Percentiles rank a stretch among this genome's conserved stretches.
Conservation (phyloP, 2,113 vertebrate species). For the Puntigrus tetrazona region DNA sequence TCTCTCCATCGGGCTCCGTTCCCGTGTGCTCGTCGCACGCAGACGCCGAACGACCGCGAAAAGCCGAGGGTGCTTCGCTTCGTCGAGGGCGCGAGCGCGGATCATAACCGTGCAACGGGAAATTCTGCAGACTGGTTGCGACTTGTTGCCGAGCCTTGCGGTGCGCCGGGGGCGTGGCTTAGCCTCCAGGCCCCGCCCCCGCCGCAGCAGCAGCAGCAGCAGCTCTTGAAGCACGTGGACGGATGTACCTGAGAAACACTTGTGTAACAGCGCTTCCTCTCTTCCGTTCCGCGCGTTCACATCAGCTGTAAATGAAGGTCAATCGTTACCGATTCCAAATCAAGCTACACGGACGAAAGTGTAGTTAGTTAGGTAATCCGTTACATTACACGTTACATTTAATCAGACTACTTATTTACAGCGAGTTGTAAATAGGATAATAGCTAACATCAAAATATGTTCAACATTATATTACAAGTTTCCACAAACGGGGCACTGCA, state of each 20-base stretch:
- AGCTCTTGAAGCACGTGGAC: background rate
- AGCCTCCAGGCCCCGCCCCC: background rate
- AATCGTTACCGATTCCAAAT: too few relatives aligned
- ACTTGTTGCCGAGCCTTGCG: constrained; percentile 39
- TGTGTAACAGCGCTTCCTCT: background rate
- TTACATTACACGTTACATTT: too few relatives aligned
- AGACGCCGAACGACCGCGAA: background rate
- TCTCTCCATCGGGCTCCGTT: background rate
- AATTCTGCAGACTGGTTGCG: constrained; percentile 8
- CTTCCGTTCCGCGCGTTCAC: background rate
- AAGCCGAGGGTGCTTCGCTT: background rate
- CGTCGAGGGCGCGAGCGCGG: background rate
- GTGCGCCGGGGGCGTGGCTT: background rate
- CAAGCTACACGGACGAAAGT: too few relatives aligned
- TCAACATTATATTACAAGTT: too few relatives aligned
- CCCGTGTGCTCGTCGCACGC: background rate
- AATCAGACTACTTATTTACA: too few relatives aligned
- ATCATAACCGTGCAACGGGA: background rate
- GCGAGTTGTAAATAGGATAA: too few relatives aligned
- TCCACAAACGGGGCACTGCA: too few relatives aligned
- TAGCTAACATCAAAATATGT: too few relatives aligned
- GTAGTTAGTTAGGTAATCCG: too few relatives aligned
- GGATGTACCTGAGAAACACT: background rate
- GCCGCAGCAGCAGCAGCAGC: background rate
- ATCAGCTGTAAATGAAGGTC: background rate